Evolutionary conservation across 2,888 invertebrate species (phyloP), one percentile per base, ranked within the genome.

Genomic region (Meteorus colon): DNA sequence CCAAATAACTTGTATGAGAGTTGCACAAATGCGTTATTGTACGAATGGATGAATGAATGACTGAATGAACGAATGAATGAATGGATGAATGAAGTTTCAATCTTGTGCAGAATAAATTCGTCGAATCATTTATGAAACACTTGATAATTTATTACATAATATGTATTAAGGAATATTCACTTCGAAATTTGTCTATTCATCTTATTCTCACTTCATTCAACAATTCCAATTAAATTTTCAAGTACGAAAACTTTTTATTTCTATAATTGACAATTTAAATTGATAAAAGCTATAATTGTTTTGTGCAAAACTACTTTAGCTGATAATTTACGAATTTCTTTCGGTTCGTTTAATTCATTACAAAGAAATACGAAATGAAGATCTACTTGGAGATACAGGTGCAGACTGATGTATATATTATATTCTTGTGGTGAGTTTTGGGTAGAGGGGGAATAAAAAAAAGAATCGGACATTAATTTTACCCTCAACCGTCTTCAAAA

Each of bases 381-480:
- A 16, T 48, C 1, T 1, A n/a, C 16, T 48, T 16, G 5, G n/a
- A 2, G 66, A 31, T 69, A 67, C 74, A 75, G 75, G 75, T 70
- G 75, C 63, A 62, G 14, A 5, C 24, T 12, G 59, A n/a, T 34
- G 37, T 24, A 45, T 31, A 73, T 51, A 48, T 29, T 72, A 60
- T 16, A 16, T 48, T 4, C n/a, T 4, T 5, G 14, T 16, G n/a
- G 41, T 16, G n/a, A 12, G 41, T 41, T 41, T 65, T 73, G 62
- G 63, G 27, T 45, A n/a, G 60, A 63, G 55, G 60, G 51, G 59
- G 34, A 48, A 71, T 41, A 70, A 16, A 60, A 62, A 45, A 71
- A 29, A 24, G 12, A 24, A 12, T 12, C 59, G 70, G 41, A 65
- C 71, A 75, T 71, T 71, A 65, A 75, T 75, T 75, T 71, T 65